phyloP scores from a whole-genome alignment of 2,888 invertebrate genomes.

The Nomada ferruginata region DNA sequence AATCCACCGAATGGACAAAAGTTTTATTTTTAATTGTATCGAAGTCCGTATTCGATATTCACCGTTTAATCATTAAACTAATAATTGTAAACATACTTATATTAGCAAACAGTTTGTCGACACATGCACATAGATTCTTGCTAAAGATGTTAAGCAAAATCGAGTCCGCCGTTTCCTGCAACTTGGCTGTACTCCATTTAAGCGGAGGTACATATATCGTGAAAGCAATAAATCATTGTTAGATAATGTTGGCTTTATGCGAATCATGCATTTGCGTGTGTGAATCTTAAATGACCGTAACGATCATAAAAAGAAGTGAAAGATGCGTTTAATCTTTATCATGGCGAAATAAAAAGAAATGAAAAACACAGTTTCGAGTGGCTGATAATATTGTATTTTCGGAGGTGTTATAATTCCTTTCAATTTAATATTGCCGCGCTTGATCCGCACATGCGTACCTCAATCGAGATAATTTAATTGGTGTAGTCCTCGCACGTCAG shows the following conservation, averaged over 20 bases:
- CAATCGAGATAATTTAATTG: no score
- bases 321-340: conserved; percentile 37
- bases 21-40: neutral
- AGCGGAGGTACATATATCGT: conserved; percentile 21
- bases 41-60: neutral
- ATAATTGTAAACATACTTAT: conserved; percentile 16
- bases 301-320: conserved; percentile 10
- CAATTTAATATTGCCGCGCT: neutral
- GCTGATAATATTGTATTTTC: neutral
- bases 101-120: conserved; percentile 26
- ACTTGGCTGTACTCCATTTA: neutral
- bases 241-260: conserved; percentile 37
- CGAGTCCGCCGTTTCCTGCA: neutral
- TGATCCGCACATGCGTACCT: neutral
- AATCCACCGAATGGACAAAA: neutral
- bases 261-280: conserved; percentile 21
- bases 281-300: conserved; percentile 18
- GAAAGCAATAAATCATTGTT: conserved; percentile 59
- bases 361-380: neutral
- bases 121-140: conserved; percentile 17
- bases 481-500: neutral
- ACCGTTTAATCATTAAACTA: neutral
- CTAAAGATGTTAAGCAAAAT: conserved; percentile 15
- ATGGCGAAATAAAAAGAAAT: conserved; percentile 17
- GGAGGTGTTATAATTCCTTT: neutral